Evolutionary conservation across 2,888 invertebrate genomes (phyloP).

Genomic region (Sarcophaga subvicina): DNA sequence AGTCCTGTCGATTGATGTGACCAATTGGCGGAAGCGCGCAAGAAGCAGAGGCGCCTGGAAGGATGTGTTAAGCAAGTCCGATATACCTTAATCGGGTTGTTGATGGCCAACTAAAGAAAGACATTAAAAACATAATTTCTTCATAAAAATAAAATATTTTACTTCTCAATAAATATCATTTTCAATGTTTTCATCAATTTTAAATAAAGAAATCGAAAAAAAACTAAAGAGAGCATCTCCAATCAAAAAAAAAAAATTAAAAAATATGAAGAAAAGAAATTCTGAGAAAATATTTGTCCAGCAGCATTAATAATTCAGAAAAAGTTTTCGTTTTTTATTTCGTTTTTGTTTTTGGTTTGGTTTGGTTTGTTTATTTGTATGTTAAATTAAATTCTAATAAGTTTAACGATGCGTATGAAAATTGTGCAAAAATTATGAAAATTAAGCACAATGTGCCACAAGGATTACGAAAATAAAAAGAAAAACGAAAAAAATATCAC

Average conservation of each 20-base stretch:
- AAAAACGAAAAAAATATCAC: conserved; percentile 25
- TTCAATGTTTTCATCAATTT: not conserved
- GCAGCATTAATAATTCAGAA: conserved; percentile 14
- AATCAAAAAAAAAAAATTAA: not conserved
- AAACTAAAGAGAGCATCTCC: not conserved
- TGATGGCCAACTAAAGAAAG: too few relatives aligned
- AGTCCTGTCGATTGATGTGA: too few relatives aligned
- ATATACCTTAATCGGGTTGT: too few relatives aligned
- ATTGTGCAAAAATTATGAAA: conserved; percentile 71
- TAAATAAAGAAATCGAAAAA: not conserved
- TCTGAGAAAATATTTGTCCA: not conserved
- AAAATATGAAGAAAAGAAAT: not conserved
- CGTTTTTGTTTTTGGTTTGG: not conserved
- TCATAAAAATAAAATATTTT: too few relatives aligned
- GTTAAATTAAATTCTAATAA: conserved; percentile 67
- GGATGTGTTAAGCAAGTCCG: too few relatives aligned
- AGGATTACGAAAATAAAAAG: conserved; percentile 11
- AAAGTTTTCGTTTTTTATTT: not conserved
- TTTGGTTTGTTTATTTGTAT: conserved; percentile 40
- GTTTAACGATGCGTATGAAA: conserved; percentile 70
- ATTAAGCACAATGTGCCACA: conserved; percentile 64
- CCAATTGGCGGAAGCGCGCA: too few relatives aligned
- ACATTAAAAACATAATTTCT: too few relatives aligned
- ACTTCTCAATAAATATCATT: conserved; percentile 1
- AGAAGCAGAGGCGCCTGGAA: too few relatives aligned